These are phyloP conservation scores for Ploceus nigricollis DNA, from an alignment of 2,113 vertebrate genomes.

Conservation along the genomic window DNA sequence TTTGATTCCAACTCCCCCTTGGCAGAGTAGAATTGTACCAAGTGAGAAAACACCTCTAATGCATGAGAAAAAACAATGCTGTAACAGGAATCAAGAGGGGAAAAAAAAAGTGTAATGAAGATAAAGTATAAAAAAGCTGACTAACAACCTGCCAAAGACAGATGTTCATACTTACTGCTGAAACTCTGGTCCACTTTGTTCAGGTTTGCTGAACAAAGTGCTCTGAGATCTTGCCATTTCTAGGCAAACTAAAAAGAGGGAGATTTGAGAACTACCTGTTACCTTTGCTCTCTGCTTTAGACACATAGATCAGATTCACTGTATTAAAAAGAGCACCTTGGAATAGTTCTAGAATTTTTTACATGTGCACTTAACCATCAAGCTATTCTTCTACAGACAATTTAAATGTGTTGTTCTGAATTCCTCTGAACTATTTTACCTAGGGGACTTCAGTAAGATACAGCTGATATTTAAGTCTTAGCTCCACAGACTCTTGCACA, in stretches of 20 bases:
- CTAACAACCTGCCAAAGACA: conserved; percentile 20
- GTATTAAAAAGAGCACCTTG: background rate
- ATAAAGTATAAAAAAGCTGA: background rate
- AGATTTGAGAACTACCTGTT: background rate
- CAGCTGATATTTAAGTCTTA: background rate
- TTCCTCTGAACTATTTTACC: background rate
- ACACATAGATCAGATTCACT: background rate
- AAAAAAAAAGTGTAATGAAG: background rate
- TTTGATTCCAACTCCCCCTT: conserved; percentile 32
- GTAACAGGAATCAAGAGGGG: background rate
- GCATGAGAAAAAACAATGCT: background rate
- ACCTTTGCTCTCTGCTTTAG: background rate
- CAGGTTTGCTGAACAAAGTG: conserved; percentile 52
- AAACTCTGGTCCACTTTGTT: conserved; percentile 31
- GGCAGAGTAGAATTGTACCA: conserved; percentile 3
- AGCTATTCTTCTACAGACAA: background rate
- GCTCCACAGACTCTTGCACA: background rate
- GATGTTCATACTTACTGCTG: conserved; percentile 10
- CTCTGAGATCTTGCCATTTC: conserved; percentile 31
- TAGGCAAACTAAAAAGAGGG: background rate
- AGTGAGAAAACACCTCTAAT: background rate
- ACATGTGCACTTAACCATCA: background rate
- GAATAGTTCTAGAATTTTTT: background rate
- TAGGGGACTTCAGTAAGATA: background rate
- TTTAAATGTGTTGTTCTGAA: background rate